A percentile compares a stretch with the other conserved stretches of the same genome.
These are phyloP conservation scores for Threskiornis aethiopicus DNA, from an alignment of 2,797 vertebrate genomes.

Conservation along the genomic window DNA sequence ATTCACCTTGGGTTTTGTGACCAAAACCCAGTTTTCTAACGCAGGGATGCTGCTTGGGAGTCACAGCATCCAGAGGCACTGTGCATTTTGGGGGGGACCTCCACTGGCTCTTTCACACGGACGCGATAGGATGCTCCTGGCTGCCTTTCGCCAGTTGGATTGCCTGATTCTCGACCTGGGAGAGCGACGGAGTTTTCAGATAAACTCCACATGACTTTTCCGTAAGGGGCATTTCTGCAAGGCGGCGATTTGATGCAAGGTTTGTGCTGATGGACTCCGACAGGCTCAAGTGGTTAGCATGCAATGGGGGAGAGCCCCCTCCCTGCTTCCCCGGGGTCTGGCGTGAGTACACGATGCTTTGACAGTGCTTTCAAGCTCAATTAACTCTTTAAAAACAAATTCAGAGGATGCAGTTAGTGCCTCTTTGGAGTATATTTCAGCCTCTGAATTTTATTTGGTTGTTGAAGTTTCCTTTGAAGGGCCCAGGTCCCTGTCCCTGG, in stretches of 20 bases:
- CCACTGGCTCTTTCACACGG: neutral
- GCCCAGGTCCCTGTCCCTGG: neutral
- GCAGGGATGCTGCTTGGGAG: neutral
- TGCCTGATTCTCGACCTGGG: neutral
- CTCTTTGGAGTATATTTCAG: neutral
- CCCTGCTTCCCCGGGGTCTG: neutral
- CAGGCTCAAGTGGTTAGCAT: neutral
- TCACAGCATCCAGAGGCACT: neutral
- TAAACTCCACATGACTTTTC: neutral
- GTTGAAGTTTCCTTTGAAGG: neutral
- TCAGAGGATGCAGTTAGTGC: neutral
- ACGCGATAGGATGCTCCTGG: neutral
- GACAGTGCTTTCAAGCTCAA: neutral
- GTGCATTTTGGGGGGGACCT: too few species aligned
- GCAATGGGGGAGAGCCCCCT: neutral
- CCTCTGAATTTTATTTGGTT: neutral
- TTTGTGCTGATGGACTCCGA: neutral
- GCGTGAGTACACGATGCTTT: fast-evolving
- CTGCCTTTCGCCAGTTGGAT: fast-evolving
- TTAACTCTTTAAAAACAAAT: neutral
- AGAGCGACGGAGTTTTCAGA: neutral
- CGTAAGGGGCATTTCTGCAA: neutral
- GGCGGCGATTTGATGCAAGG: fast-evolving
- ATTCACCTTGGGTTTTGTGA: neutral
- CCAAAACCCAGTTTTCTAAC: neutral